A percentile compares a stretch with the other conserved stretches of the same genome.
phyloP scores from a whole-genome alignment of 2,113 vertebrate species.

The Oncorhynchus keta region DNA sequence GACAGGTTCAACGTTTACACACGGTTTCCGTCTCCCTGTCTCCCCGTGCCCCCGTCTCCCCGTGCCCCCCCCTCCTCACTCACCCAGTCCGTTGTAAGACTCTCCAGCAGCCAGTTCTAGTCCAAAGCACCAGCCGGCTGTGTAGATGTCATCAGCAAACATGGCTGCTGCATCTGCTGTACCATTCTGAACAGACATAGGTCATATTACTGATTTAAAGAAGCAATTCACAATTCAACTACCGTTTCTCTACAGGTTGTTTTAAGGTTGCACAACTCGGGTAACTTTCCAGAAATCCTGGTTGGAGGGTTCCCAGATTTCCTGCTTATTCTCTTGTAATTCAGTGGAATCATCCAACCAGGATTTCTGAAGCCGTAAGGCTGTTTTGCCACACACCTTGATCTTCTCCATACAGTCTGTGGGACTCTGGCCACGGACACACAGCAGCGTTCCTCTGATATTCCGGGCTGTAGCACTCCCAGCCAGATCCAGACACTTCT shows the following conservation, averaged over 20 bases:
- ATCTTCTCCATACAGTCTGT: slow-evolving; percentile 77
- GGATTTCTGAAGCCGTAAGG: no score
- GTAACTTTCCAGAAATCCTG: no score
- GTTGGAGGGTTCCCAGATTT: no score
- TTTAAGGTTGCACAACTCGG: no score
- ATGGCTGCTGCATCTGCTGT: slow-evolving; percentile 77
- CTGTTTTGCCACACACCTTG: slow-evolving; percentile 57
- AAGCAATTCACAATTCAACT: no score
- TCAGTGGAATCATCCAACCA: no score
- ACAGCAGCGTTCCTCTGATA: slow-evolving; percentile 65
- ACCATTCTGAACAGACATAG: slow-evolving; percentile 65
- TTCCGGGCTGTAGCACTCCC: slow-evolving; percentile 65
- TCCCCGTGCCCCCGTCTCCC: no score
- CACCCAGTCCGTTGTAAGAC: slow-evolving; percentile 73
- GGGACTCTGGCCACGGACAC: slow-evolving; percentile 66
- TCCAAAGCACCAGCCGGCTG: slow-evolving; percentile 75
- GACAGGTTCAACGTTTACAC: background rate
- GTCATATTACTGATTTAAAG: background rate
- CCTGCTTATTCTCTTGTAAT: no score
- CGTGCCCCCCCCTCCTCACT: slow-evolving; percentile 15
- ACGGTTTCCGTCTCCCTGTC: background rate
- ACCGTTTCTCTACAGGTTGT: no score
- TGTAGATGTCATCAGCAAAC: slow-evolving; percentile 76
- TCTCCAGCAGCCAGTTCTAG: slow-evolving; percentile 76
- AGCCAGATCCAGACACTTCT: slow-evolving; percentile 77